Evolutionary conservation across 2,888 invertebrate species (phyloP).

Genomic region (Ametastegia equiseti): DNA sequence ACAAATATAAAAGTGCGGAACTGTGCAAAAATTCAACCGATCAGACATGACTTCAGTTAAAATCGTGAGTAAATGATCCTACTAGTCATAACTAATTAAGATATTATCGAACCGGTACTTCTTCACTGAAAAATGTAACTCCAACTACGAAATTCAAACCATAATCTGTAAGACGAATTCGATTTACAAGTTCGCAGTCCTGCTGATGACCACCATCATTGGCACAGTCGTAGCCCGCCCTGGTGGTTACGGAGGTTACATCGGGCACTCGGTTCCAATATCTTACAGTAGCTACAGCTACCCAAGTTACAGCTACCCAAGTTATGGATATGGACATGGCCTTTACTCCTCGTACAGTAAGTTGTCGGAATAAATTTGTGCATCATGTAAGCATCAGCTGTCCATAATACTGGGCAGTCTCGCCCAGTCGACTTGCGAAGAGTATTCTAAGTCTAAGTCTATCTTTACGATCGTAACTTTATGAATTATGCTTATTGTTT

Average conservation of each 20-base stretch:
- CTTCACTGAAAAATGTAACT: neutral
- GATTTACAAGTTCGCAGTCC: slow-evolving; percentile 54
- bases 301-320: slow-evolving; percentile 57
- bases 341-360: slow-evolving; percentile 54
- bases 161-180: too few relatives aligned
- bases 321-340: slow-evolving; percentile 58
- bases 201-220: slow-evolving; percentile 63
- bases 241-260: slow-evolving; percentile 63
- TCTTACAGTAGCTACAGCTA: slow-evolving; percentile 56
- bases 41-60: slow-evolving; percentile 33
- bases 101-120: too few relatives aligned
- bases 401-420: neutral
- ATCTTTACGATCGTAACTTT: neutral
- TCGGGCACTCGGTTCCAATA: slow-evolving; percentile 53
- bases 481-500: neutral
- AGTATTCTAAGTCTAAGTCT: neutral
- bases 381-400: neutral
- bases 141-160: too few relatives aligned
- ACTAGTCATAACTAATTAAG: neutral
- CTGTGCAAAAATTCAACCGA: neutral
- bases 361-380: neutral
- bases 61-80: slow-evolving; percentile 30
- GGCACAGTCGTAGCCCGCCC: slow-evolving; percentile 65
- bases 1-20: neutral
- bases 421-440: neutral